Evolutionary conservation across 1,140 invertebrate genomes (phyloP).

Genomic region (Heliconius hermathena): DNA sequence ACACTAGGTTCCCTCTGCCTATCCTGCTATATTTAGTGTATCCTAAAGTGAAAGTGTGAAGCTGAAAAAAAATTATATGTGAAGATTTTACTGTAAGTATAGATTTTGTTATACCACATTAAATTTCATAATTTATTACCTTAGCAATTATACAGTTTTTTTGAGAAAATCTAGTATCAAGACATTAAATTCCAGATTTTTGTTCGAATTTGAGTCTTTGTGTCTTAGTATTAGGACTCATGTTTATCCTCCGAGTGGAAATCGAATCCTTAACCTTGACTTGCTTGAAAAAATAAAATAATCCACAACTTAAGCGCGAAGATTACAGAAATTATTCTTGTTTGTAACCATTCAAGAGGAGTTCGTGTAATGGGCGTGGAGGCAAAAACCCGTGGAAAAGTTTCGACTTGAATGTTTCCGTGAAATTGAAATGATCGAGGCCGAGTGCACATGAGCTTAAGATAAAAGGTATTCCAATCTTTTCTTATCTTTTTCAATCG

Average conservation of each 20-base stretch:
- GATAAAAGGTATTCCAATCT: constrained; percentile 16
- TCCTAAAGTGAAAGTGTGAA: too few species aligned
- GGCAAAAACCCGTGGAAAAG: neutral
- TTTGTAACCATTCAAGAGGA: neutral
- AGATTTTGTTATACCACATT: neutral
- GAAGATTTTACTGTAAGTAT: too few species aligned
- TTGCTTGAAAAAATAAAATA: neutral
- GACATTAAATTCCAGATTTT: too few species aligned
- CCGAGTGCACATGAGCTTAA: constrained; percentile 5
- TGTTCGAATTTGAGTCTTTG: too few species aligned
- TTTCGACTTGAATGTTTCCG: constrained; percentile 9
- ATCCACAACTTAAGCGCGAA: neutral
- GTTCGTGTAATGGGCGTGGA: neutral
- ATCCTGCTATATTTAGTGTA: too few species aligned
- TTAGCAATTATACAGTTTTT: too few species aligned
- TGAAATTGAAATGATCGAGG: constrained; percentile 17
- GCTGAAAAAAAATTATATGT: too few species aligned
- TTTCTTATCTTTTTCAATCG: constrained; percentile 21
- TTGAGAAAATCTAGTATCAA: too few species aligned
- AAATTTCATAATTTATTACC: neutral
- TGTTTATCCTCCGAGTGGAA: too few species aligned
- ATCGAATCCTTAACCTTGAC: too few species aligned
- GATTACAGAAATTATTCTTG: neutral
- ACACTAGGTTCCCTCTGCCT: too few species aligned
- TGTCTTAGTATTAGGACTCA: too few species aligned